Evolutionary conservation across 2,797 vertebrate genomes (phyloP).

Genomic region (Protosalanx chinensis): DNA sequence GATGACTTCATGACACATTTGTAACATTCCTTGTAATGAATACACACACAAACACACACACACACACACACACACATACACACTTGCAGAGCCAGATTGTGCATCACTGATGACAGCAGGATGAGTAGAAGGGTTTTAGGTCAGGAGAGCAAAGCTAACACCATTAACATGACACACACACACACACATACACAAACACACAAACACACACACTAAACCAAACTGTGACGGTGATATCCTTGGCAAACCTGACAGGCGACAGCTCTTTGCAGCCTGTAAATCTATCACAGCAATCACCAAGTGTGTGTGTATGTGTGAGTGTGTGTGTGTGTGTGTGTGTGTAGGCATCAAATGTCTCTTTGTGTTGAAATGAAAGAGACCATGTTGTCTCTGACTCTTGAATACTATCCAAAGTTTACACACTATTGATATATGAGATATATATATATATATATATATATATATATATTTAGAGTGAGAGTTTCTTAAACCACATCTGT

Average conservation of each 20-base stretch:
- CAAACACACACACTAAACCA: not conserved
- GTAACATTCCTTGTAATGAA: constrained; percentile 6
- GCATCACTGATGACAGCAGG: too few species aligned
- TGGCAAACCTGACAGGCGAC: not conserved
- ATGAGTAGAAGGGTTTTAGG: too few species aligned
- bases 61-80: constrained; percentile 4
- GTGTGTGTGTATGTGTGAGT: constrained; percentile 12
- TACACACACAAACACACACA: constrained; percentile 1
- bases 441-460: too few species aligned
- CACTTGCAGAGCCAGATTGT: not conserved
- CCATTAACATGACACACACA: not conserved
- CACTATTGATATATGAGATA: too few species aligned
- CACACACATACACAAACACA: not conserved
- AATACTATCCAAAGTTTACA: too few species aligned
- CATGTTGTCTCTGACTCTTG: too few species aligned
- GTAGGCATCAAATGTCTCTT: too few species aligned
- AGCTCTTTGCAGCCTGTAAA: not conserved
- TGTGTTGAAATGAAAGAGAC: too few species aligned
- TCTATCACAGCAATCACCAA: not conserved
- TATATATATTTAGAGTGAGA: too few species aligned
- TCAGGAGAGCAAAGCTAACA: too few species aligned
- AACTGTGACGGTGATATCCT: not conserved
- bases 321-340: not conserved
- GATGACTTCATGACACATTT: not conserved
- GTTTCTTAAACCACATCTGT: too few species aligned